Base-by-base conservation (phyloP, 2,113 vertebrate species). In the Spea multiplicata region DNA sequence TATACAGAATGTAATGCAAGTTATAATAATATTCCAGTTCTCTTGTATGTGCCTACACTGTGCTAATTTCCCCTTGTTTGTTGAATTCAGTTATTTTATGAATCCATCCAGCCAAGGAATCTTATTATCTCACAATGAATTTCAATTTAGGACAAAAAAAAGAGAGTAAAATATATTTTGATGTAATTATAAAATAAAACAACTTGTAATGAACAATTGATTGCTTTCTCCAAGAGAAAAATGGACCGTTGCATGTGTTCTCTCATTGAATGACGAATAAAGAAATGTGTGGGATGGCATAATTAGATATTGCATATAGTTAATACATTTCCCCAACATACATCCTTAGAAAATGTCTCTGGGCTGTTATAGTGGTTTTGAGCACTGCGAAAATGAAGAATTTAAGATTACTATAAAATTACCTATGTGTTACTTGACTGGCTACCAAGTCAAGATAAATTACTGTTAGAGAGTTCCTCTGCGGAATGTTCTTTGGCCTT, bases 201-300 rank as follows among this genome's bases (percentile, higher is more conserved):
- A 80, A 74, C 65, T n/a, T 68, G 78, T 80, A 80, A 80, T 80
- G 78, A 80, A 80, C 73, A 74, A 80, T 68, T 73, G 71, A 80
- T 80, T 80, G 78, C 78, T 67, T 79, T 80, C 52, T 68, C 64
- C 61, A 61, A 73, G 62, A 67, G 70, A 30, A 74, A 80, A 80
- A 71, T 74, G 74, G 78, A 80, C 73, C 78, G 68, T 80, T 71
- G 74, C 78, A 64, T 73, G 71, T 49, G 71, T 80, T 74, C 78
- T 80, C 74, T 80, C 71, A 80, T 80, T 73, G 68, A 53, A 80
- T 68, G 71, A 80, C 74, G 68, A 80, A 80, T 80, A 80, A 80
- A 80, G 71, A 80, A 80, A 74, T 68, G 78, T 80, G 71, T 80
- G 71, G 78, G 78, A 4, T 74, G 71, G 44, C 71, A 73, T 79